These are phyloP conservation scores for Aphrophora alni DNA, from an alignment of 2,888 invertebrate species.

Conservation along the genomic window DNA sequence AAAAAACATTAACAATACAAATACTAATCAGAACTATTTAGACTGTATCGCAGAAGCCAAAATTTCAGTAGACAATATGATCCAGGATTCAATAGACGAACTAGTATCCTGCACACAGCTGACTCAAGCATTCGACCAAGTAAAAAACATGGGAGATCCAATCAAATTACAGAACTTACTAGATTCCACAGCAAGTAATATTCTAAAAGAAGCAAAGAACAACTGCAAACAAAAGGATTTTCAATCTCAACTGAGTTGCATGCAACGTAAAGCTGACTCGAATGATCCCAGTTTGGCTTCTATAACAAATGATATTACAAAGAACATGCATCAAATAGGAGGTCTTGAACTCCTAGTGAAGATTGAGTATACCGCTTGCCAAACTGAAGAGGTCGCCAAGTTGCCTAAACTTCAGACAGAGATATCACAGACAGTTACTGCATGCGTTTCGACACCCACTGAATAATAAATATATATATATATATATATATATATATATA, in stretches of 20 bases:
- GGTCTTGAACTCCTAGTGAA: background rate
- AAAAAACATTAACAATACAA: background rate
- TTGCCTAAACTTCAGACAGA: too few relatives aligned
- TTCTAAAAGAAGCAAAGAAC: background rate
- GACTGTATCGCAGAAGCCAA: background rate
- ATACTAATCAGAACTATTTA: background rate
- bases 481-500: too few relatives aligned
- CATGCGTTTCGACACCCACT: too few relatives aligned
- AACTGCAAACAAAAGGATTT: background rate
- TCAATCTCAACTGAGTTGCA: background rate
- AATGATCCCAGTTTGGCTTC: background rate
- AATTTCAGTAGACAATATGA: background rate
- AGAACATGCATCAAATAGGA: background rate
- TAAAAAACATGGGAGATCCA: background rate
- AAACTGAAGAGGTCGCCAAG: background rate
- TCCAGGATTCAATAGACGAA: background rate
- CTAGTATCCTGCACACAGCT: background rate
- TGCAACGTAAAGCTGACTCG: background rate
- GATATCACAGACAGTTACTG: too few relatives aligned
- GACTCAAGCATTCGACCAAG: background rate
- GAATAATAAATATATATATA: too few relatives aligned
- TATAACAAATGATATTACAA: background rate
- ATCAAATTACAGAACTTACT: background rate
- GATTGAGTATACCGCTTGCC: background rate
- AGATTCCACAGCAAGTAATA: background rate